Base-by-base conservation (phyloP, 2,888 invertebrate species). In the Perithous albicinctus region DNA sequence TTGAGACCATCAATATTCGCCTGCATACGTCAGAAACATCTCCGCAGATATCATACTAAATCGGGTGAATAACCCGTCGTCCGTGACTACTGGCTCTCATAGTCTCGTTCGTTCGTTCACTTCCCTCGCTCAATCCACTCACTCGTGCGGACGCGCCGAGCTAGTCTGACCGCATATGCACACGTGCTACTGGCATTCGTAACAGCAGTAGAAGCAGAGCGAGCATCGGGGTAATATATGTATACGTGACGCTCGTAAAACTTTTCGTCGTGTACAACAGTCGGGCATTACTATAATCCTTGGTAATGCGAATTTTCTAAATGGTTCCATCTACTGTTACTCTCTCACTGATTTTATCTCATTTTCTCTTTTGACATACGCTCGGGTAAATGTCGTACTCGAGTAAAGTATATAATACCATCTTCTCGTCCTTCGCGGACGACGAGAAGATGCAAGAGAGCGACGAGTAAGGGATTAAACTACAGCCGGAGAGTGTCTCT, bases 231-330 rank as follows among this genome's bases (percentile, higher is more conserved):
- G 20, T 2, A 12, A 15, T 29, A 18, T 29, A 67, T 20, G 29
- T 67, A 35, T 20, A n/a, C n/a, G n/a, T n/a, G n/a, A n/a, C 38
- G 63, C 61, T 66, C 38, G 64, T 38, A 38, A 46, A 66, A n/a
- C 56, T 64, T 72, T 69, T 64, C 18, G 61, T 12, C 35, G 23
- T 63, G 74, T 75, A n/a, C 64, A 75, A 56, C 61, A 18, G 46
- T 64, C 32, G n/a, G 6, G n/a, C 18, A 72, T 78, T 43, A 35
- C 63, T 56, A 35, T 69, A 69, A 81, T 74, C 69, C 67, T 23
- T 20, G 81, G n/a, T 64, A 78, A 74, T 78, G 74, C 54, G 46
- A 69, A 61, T 81, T 81, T 78, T 69, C 69, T 74, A 41, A 78
- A 63, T 54, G 46, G 23, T 32, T 69, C 63, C 18, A 10, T 43